Evolutionary conservation across 2,888 invertebrate genomes (phyloP).

Genomic region (Calliopum simillimum): DNA sequence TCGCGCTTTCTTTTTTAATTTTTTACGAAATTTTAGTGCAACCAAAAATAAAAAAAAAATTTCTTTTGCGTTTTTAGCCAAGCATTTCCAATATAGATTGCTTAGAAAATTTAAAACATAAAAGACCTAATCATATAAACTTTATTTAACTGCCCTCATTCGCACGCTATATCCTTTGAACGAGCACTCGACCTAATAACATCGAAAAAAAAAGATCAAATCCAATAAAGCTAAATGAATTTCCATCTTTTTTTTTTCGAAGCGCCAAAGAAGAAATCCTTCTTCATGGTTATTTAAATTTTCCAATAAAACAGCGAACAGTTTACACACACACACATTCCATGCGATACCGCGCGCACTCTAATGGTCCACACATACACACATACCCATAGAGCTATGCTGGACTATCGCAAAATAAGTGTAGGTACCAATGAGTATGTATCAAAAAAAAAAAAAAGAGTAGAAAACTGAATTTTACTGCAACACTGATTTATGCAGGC

Average conservation of each 20-base stretch:
- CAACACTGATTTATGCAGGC: constrained; percentile 24
- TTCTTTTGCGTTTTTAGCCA: too few relatives aligned
- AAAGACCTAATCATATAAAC: too few relatives aligned
- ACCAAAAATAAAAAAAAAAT: too few relatives aligned
- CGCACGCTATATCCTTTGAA: background rate
- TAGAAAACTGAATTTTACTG: background rate
- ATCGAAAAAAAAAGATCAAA: too few relatives aligned
- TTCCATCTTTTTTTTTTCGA: too few relatives aligned
- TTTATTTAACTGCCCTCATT: too few relatives aligned
- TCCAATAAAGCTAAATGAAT: constrained; percentile 21
- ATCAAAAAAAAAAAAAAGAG: background rate
- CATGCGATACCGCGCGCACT: background rate
- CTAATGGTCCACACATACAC: background rate
- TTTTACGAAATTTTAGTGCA: too few relatives aligned
- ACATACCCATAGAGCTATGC: background rate
- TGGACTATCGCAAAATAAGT: background rate
- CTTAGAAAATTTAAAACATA: too few relatives aligned
- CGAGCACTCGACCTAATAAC: background rate
- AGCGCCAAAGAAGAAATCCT: constrained; percentile 4
- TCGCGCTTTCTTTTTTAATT: too few relatives aligned
- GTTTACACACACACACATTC: background rate
- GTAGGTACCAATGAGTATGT: background rate
- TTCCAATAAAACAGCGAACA: background rate
- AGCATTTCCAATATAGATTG: too few relatives aligned
- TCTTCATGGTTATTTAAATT: constrained; percentile 25